Conservation (phyloP, 2,888 invertebrate species). For the Andrena praecox region DNA sequence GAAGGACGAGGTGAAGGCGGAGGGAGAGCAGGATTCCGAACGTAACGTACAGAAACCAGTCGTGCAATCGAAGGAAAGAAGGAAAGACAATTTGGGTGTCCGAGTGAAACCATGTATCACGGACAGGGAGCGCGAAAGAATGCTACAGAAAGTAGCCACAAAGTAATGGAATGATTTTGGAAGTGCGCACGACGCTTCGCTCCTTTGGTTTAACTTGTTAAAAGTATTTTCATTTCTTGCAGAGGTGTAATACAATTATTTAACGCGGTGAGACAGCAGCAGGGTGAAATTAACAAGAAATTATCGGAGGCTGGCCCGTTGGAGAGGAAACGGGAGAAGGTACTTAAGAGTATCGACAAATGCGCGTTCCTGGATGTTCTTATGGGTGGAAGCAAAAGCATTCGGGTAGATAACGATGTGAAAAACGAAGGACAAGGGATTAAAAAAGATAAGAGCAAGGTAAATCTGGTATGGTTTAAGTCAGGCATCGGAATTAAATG, state of each 20-base stretch:
- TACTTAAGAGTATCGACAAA: constrained; percentile 91
- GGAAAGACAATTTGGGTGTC: constrained; percentile 88
- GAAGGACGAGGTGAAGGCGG: constrained; percentile 63
- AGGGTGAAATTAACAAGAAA: constrained; percentile 90
- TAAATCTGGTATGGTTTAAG: constrained; percentile 59
- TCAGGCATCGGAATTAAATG: no score
- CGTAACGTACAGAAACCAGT: constrained; percentile 81
- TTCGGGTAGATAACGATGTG: constrained; percentile 86
- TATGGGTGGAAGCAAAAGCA: constrained; percentile 87
- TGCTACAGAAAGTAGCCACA: constrained; percentile 93
- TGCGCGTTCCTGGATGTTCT: constrained; percentile 91
- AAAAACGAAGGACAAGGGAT: constrained; percentile 84
- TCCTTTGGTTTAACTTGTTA: neutral
- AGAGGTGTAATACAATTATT: constrained; percentile 97
- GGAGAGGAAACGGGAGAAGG: constrained; percentile 92
- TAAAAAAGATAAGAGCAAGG: constrained; percentile 84
- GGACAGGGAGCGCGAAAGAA: constrained; percentile 92
- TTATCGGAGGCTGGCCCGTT: constrained; percentile 90
- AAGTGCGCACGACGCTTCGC: neutral
- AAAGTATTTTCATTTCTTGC: constrained; percentile 57
- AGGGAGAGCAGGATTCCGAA: constrained; percentile 79
- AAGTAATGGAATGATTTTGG: constrained; percentile 82
- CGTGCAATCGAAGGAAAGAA: constrained; percentile 77
- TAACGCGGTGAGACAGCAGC: constrained; percentile 95
- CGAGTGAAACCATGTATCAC: constrained; percentile 91